phyloP scores from a whole-genome alignment of 2,113 vertebrate species.

The Ardeotis arabs region DNA sequence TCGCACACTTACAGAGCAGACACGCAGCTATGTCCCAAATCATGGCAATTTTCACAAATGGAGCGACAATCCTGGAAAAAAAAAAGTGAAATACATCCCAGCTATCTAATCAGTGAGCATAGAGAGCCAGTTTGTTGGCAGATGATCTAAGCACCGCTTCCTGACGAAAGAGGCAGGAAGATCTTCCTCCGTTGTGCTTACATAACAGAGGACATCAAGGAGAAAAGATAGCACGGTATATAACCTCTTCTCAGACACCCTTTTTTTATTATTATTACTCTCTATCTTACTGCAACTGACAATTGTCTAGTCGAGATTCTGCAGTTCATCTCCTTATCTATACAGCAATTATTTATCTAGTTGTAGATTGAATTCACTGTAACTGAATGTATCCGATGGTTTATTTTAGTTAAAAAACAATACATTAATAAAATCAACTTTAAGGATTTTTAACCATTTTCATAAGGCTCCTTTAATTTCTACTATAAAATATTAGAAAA shows the following conservation, averaged over 20 bases:
- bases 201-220: constrained; percentile 51
- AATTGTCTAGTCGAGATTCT: neutral
- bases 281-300: neutral
- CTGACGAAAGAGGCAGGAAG: neutral
- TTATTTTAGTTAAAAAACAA: neutral
- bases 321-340: neutral
- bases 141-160: neutral
- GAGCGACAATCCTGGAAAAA: neutral
- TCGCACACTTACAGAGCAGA: neutral
- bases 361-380: neutral
- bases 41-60: neutral
- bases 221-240: neutral
- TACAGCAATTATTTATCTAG: neutral
- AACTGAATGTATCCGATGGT: neutral
- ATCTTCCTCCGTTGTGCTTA: neutral
- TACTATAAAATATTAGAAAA: neutral
- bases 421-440: neutral
- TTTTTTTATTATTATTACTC: neutral
- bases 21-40: neutral
- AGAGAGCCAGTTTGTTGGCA: neutral
- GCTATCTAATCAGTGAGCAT: neutral
- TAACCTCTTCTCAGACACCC: neutral
- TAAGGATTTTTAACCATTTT: neutral
- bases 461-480: neutral
- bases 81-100: neutral